Evolutionary conservation across 1,140 invertebrate species (phyloP), one percentile per base, ranked within the genome.

Genomic region (Orchesella cincta): DNA sequence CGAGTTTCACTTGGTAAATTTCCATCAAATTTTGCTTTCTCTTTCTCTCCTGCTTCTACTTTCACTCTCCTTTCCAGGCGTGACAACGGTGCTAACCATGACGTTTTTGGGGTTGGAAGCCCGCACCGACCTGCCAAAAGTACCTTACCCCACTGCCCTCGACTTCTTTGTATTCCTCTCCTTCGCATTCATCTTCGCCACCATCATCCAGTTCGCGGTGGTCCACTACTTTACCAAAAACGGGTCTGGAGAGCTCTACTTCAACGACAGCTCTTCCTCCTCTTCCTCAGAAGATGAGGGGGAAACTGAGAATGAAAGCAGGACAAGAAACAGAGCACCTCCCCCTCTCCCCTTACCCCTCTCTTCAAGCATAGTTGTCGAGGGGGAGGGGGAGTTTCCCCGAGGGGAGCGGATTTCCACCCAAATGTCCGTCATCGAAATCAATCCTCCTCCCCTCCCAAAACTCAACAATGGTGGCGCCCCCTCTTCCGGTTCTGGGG

Each of bases 221-320:
- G 94, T 96, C 0, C 94, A 96, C 84, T 94, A 94, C 83, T 95
- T 93, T 85, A 96, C 94, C 2, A 96, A 95, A 85, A 92, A 93
- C 79, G 93, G 93, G 16, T 94, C 92, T 14, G 94, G 93, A 0
- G 94, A 95, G 83, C 91, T 92, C 82, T 93, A 93, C 84, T 93
- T 93, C 82, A 89, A 89, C 73, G 91, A 92, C 80, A 83, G 90
- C 16, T 89, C 88, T 70, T 88, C 88, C 16, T 88, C 90, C 62
- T 88, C 88, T 0, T 88, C 87, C 23, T 87, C 87, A 70, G 87
- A 88, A 35, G 89, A 90, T 26, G 89, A 90, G 3, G 89, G 90
- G 26, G 62, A 67, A 14, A 51, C 5, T 12, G 62, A 57, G 23
- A 57, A 67, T 23, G 28, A 29, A 33, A 33, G 12, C 31, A 29